Evolutionary conservation across 2,113 vertebrate genomes (phyloP), one percentile per base, ranked within the genome.

Genomic region (Phylloscopus whistleri): DNA sequence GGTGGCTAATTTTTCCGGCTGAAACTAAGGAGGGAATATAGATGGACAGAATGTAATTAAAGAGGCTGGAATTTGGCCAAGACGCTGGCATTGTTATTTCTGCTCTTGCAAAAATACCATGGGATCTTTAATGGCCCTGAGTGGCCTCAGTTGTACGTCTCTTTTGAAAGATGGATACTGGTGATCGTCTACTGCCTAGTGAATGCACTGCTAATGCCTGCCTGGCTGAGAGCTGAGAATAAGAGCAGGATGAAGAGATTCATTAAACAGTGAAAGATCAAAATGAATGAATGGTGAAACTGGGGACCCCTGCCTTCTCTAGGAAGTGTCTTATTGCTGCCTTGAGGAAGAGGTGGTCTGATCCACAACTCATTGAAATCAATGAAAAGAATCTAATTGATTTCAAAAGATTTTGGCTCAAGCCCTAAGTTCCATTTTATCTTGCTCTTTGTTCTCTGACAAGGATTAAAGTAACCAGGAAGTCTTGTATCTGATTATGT

Each of bases 351-450:
- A 91, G 35, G 72, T 80, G 72, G 79, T 95, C 92, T 96, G 94
- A 95, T 93, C 84, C 96, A 95, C 88, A 90, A 88, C 48, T 80
- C 85, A 86, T 48, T 84, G 94, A 96, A 95, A 96, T 81, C 94
- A 96, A 49, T 92, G 94, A 86, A 96, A 94, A 92, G 84, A 69
- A 92, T 89, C 80, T 63, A 92, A 84, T 86, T 95, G 88, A 96
- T 92, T 84, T 97, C 90, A 93, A 59, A 96, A 72, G 88, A 90
- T 87, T 96, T 95, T 92, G 92, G 64, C 83, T 96, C 35, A 92
- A 96, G 72, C 82, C 23, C 52, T 7, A 9, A 94, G 52, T 95
- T 90, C 60, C 51, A 83, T 93, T 96, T 96, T 93, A 81, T 94
- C 81, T 95, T 83, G 27, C 18, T 88, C 85, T 94, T 94, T 95